Evolutionary conservation across 92 coral and sea anemone genomes (phyloP).

Genomic region (Micromussa lordhowensis): DNA sequence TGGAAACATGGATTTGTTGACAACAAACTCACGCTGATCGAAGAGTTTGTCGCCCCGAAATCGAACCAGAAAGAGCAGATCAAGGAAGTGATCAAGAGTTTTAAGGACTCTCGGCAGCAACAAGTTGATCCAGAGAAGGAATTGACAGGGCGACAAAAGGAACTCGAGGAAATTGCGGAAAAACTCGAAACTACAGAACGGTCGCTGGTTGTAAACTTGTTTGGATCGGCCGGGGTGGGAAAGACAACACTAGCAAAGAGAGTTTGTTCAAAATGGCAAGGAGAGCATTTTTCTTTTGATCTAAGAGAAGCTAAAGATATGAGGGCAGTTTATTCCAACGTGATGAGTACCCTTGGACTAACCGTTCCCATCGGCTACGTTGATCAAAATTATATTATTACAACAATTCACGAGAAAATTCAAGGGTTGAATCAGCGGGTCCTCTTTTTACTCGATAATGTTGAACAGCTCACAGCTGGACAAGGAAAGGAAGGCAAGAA

Average conservation of each 20-base stretch:
- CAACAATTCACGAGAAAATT: slow-evolving; percentile 7
- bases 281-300: neutral
- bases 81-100: slow-evolving; percentile 15
- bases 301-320: neutral
- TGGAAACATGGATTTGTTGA: neutral
- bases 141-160: slow-evolving; percentile 60
- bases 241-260: slow-evolving; percentile 74
- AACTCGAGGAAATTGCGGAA: slow-evolving; percentile 22
- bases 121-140: neutral
- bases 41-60: slow-evolving; percentile 36
- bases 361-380: neutral
- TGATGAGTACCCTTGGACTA: too few relatives aligned
- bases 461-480: too few relatives aligned
- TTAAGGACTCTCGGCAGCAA: slow-evolving; percentile 26
- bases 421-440: slow-evolving; percentile 2
- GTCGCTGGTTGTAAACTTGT: slow-evolving; percentile 51
- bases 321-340: too few relatives aligned
- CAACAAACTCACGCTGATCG: neutral
- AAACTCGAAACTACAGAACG: slow-evolving; percentile 20
- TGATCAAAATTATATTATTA: neutral
- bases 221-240: slow-evolving; percentile 9
- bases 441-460: neutral
- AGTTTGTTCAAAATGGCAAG: slow-evolving; percentile 1
- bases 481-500: too few relatives aligned
- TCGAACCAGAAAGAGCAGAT: slow-evolving; percentile 39